phyloP scores from a whole-genome alignment of 2,797 vertebrate species.

The Astyanax mexicanus region DNA sequence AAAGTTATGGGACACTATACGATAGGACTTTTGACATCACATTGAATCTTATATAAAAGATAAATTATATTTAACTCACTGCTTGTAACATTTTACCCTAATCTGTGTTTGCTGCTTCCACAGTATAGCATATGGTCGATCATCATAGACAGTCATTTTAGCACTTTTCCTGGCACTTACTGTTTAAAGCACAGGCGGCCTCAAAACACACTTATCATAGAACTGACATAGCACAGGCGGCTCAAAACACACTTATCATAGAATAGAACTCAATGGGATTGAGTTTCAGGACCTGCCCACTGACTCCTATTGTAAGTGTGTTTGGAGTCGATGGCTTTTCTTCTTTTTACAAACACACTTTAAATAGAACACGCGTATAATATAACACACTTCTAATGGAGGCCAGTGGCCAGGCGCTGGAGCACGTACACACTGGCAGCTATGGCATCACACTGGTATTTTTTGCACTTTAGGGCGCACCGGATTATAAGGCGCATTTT shows the following conservation, averaged over 20 bases:
- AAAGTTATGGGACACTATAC: too few species aligned
- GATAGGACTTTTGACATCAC: too few species aligned
- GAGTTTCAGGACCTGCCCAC: background rate
- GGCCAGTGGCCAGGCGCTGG: background rate
- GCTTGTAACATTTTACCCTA: background rate
- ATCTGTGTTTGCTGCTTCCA: background rate
- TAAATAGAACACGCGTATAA: background rate
- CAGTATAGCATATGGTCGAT: background rate
- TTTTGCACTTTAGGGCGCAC: too few species aligned
- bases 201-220: background rate
- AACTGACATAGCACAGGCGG: too few species aligned
- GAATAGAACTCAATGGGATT: background rate
- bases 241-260: background rate
- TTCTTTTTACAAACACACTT: background rate
- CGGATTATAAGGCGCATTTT: too few species aligned
- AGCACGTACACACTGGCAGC: too few species aligned
- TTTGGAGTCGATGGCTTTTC: background rate
- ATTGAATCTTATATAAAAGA: too few species aligned
- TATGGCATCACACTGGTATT: too few species aligned
- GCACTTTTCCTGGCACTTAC: background rate
- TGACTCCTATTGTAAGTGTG: background rate
- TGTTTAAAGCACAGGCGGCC: background rate
- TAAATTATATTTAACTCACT: background rate
- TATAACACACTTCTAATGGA: background rate
- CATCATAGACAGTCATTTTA: background rate